These are phyloP conservation scores for Egretta garzetta DNA, from an alignment of 2,113 vertebrate genomes.

Conservation along the genomic window DNA sequence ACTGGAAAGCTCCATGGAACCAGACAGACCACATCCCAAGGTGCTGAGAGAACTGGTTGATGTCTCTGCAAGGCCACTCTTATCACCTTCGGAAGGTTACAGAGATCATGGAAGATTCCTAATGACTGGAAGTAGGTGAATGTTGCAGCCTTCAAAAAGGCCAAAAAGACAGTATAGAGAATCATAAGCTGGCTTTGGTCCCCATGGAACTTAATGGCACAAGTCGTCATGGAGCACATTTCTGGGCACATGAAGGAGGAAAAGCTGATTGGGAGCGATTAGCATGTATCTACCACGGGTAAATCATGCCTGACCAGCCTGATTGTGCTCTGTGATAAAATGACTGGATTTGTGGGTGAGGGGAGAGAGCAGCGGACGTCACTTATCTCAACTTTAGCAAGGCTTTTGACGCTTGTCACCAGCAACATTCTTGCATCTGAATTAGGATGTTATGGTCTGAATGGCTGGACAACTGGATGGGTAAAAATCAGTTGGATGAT, in stretches of 20 bases:
- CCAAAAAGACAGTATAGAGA: neutral
- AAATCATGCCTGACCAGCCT: neutral
- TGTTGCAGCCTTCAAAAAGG: neutral
- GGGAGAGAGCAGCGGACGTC: neutral
- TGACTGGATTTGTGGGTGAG: neutral
- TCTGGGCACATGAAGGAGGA: neutral
- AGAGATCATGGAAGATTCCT: neutral
- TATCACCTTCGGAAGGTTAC: neutral
- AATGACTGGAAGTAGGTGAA: neutral
- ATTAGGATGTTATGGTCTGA: neutral
- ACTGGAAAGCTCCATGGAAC: neutral
- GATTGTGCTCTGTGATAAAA: neutral
- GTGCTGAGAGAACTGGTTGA: neutral
- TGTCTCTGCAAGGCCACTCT: neutral
- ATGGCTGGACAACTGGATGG: neutral
- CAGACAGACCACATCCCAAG: neutral
- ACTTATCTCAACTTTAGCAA: neutral
- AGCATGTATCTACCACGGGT: neutral
- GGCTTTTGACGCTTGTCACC: neutral
- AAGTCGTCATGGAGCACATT: neutral
- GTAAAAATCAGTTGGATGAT: neutral
- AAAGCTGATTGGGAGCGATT: neutral
- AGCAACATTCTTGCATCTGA: neutral
- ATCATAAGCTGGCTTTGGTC: neutral
- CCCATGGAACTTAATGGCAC: neutral